A percentile compares a stretch with the other conserved stretches of the same genome.
phyloP scores from a whole-genome alignment of 1,140 invertebrate genomes.

The Samia ricini region DNA sequence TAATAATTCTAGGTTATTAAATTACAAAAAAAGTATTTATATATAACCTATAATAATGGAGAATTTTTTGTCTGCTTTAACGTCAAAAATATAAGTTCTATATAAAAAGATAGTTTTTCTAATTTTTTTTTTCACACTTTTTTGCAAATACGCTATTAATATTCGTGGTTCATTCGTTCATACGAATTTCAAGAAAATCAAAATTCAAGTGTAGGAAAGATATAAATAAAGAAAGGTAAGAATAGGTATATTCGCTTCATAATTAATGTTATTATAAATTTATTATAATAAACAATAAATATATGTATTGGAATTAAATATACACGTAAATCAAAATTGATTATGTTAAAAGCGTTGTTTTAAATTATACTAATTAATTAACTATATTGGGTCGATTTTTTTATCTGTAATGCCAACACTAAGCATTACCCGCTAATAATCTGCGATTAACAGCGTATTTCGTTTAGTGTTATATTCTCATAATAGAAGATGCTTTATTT shows the following conservation, averaged over 20 bases:
- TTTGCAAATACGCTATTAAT: too few relatives aligned
- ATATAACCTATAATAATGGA: not conserved
- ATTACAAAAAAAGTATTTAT: not conserved
- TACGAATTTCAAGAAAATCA: too few relatives aligned
- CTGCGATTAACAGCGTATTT: too few relatives aligned
- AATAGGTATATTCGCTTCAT: not conserved
- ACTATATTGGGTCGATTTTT: too few relatives aligned
- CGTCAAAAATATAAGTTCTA: not conserved
- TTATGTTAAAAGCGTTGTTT: not conserved
- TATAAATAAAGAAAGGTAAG: not conserved
- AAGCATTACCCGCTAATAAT: too few relatives aligned
- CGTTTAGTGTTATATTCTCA: too few relatives aligned
- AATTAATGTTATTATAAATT: not conserved
- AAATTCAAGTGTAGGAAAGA: too few relatives aligned
- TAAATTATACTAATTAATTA: not conserved
- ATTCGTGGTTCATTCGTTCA: too few relatives aligned
- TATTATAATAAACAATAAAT: not conserved
- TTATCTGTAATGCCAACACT: too few relatives aligned
- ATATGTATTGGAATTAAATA: not conserved
- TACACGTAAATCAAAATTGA: not conserved
- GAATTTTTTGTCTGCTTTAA: not conserved
- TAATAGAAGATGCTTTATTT: too few relatives aligned
- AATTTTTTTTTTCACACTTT: too few relatives aligned
- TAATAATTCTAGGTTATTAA: not conserved
- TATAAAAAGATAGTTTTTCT: not conserved